Percentiles rank a stretch among this genome's conserved stretches.
phyloP scores from a whole-genome alignment of 2,797 vertebrate species.

The Aplochiton taeniatus region DNA sequence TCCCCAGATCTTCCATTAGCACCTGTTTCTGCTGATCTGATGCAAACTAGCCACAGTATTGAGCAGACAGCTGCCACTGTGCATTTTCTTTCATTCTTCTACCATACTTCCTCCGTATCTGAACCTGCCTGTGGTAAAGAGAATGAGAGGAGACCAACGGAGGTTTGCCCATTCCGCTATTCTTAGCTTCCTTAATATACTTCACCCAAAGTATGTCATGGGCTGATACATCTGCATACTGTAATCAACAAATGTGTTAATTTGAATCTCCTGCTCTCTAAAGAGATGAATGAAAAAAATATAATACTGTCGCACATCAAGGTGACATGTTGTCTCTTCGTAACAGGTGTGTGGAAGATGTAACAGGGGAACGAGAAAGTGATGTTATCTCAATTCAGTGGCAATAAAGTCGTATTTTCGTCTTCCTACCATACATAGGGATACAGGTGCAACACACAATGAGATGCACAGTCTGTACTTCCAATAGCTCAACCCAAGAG shows the following conservation, averaged over 20 bases:
- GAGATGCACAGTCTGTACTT: conserved; percentile 14
- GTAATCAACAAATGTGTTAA: too few species aligned
- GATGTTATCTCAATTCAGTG: conserved; percentile 62
- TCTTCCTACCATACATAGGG: conserved; percentile 20
- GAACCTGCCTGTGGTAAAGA: conserved; percentile 24
- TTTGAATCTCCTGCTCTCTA: too few species aligned
- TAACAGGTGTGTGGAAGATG: conserved; percentile 63
- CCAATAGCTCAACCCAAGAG: conserved; percentile 50
- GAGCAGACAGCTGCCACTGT: conserved; percentile 20
- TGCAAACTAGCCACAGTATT: conserved; percentile 14
- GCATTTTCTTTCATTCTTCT: conserved; percentile 11
- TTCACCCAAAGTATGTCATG: conserved; percentile 11
- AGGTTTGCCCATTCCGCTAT: not conserved
- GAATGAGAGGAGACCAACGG: conserved; percentile 14
- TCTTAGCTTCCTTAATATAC: conserved; percentile 8
- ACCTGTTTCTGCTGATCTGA: conserved; percentile 22
- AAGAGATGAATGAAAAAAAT: too few species aligned
- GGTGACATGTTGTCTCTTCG: too few species aligned
- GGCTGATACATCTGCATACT: conserved; percentile 7
- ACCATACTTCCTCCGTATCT: conserved; percentile 26
- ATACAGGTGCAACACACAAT: conserved; percentile 57
- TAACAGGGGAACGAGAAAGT: conserved; percentile 60
- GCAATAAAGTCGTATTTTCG: conserved; percentile 37
- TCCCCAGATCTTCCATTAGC: conserved; percentile 2
- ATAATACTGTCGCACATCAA: not conserved